Evolutionary conservation across 2,113 vertebrate genomes (phyloP).

Genomic region (Neolamprologus cancellatus): DNA sequence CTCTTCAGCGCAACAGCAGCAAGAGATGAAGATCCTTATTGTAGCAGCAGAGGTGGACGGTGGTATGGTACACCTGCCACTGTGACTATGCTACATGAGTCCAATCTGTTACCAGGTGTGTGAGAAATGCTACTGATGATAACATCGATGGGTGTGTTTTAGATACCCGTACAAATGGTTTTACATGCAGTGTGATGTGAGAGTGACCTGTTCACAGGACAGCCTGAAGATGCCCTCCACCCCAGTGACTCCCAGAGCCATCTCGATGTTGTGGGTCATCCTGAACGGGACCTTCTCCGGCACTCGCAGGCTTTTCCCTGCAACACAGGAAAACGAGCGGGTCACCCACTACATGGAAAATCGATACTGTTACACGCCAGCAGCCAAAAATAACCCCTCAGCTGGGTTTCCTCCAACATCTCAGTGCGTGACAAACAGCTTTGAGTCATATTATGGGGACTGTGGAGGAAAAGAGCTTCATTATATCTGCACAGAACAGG

Average conservation of each 20-base stretch:
- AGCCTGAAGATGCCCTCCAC: slow-evolving; percentile 97
- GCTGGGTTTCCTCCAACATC: not conserved
- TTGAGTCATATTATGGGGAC: too few relatives aligned
- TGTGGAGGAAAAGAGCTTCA: not conserved
- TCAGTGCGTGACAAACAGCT: accelerated
- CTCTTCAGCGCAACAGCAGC: not conserved
- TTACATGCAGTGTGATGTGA: not conserved
- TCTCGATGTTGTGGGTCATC: slow-evolving; percentile 98
- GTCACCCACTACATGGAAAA: not conserved
- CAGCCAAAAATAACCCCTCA: not conserved
- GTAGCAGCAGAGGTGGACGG: accelerated
- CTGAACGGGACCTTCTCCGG: slow-evolving; percentile 97
- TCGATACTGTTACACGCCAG: not conserved
- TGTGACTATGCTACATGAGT: not conserved
- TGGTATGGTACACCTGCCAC: accelerated
- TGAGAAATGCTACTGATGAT: not conserved
- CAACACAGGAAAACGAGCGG: not conserved
- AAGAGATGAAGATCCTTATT: not conserved
- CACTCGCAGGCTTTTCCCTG: slow-evolving; percentile 94
- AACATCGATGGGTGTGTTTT: accelerated
- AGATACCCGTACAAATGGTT: not conserved
- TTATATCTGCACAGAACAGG: not conserved
- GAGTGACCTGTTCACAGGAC: slow-evolving; percentile 90
- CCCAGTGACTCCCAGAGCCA: slow-evolving; percentile 90
- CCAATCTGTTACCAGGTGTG: not conserved